phyloP scores from a whole-genome alignment of 2,888 invertebrate species.

The Cyaniris semiargus region DNA sequence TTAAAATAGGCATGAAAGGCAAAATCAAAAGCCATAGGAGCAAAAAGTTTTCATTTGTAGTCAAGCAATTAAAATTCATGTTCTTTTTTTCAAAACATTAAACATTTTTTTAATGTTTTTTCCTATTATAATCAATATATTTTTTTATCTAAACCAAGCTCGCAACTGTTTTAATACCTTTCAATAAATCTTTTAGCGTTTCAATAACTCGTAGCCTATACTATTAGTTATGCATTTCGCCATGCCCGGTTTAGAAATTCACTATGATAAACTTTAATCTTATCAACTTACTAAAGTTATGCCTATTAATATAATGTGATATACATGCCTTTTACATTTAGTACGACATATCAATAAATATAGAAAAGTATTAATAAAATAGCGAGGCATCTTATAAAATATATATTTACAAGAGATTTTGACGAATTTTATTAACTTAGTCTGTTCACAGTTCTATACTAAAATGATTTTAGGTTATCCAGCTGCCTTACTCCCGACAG shows the following conservation, averaged over 20 bases:
- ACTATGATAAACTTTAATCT: neutral
- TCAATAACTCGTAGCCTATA: too few relatives aligned
- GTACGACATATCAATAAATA: neutral
- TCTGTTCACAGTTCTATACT: neutral
- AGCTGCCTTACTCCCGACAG: too few relatives aligned
- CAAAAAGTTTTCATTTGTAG: too few relatives aligned
- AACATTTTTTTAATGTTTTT: too few relatives aligned
- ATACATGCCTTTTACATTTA: neutral
- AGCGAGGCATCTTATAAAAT: neutral
- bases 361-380: neutral
- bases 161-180: too few relatives aligned
- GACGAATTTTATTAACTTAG: conserved; percentile 1
- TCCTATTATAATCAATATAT: too few relatives aligned
- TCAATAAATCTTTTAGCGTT: too few relatives aligned
- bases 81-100: too few relatives aligned
- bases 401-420: neutral
- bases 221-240: too few relatives aligned
- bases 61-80: too few relatives aligned
- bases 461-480: neutral
- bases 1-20: neutral
- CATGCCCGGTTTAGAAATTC: neutral
- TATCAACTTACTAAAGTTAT: neutral
- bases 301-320: conserved; percentile 9
- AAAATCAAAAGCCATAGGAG: neutral
- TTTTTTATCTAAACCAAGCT: too few relatives aligned